Conservation (phyloP, 2,888 invertebrate genomes). For the Kuschelorhynchus macadamiae region DNA sequence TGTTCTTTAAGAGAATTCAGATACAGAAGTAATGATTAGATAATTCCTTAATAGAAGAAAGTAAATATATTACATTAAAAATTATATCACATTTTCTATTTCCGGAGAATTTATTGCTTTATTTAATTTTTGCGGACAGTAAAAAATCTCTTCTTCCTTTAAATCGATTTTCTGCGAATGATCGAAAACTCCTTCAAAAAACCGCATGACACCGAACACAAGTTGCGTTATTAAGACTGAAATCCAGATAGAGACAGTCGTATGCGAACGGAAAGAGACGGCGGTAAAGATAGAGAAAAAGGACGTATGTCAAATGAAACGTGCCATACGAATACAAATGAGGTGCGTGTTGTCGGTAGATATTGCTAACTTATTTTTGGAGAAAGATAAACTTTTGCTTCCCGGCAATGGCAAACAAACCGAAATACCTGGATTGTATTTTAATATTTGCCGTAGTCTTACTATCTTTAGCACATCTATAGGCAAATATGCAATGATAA, state of each 20-base stretch:
- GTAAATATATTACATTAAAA: too few relatives aligned
- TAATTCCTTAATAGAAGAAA: too few relatives aligned
- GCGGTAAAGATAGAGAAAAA: conserved; percentile 32
- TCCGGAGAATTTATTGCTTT: too few relatives aligned
- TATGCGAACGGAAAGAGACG: conserved; percentile 8
- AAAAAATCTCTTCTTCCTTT: too few relatives aligned
- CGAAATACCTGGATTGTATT: not conserved
- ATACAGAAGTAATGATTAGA: too few relatives aligned
- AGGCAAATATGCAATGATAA: too few relatives aligned
- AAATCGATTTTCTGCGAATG: too few relatives aligned
- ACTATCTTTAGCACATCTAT: too few relatives aligned
- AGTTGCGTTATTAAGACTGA: conserved; percentile 49
- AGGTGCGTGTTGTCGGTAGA: conserved; percentile 56
- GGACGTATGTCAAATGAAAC: conserved; percentile 63
- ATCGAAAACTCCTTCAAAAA: conserved; percentile 37
- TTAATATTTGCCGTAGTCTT: too few relatives aligned
- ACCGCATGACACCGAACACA: conserved; percentile 36
- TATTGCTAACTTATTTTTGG: conserved; percentile 50
- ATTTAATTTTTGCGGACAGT: too few relatives aligned
- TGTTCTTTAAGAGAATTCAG: too few relatives aligned
- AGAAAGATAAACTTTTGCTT: conserved; percentile 25
- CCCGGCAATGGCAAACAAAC: conserved; percentile 10
- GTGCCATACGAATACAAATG: conserved; percentile 63
- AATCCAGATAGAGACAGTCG: conserved; percentile 11
- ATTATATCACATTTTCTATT: too few relatives aligned